Evolutionary conservation across 2,113 vertebrate species (phyloP).

Genomic region (Galeopterus variegatus): DNA sequence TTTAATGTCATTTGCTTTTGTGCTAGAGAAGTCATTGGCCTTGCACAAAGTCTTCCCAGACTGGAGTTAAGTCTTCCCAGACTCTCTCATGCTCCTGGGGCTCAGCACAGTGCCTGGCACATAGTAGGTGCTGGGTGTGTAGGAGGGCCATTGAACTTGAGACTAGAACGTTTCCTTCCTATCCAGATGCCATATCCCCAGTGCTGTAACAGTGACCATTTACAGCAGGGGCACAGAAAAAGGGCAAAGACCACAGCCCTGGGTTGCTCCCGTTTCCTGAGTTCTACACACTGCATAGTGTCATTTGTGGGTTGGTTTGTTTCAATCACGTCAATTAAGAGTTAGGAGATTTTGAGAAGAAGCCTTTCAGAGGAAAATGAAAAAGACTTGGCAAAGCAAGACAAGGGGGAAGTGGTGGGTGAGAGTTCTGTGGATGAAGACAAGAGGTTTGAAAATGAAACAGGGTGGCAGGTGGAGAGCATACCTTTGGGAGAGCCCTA

Average conservation of each 20-base stretch:
- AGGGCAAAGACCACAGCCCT: too few species aligned
- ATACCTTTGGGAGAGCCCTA: background rate
- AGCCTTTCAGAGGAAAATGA: background rate
- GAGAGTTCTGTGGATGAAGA: background rate
- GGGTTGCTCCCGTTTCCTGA: background rate
- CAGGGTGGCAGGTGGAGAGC: background rate
- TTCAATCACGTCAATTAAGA: background rate
- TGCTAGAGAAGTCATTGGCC: background rate
- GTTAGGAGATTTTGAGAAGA: background rate
- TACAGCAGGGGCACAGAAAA: accelerated
- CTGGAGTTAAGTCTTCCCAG: background rate
- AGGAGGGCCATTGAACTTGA: accelerated
- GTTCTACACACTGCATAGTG: accelerated
- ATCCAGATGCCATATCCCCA: background rate
- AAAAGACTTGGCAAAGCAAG: background rate
- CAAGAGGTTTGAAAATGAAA: background rate
- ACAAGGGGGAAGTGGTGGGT: background rate
- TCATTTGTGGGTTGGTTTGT: background rate
- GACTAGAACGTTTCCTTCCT: background rate
- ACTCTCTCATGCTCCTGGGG: background rate
- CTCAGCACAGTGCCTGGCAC: background rate
- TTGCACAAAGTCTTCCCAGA: background rate
- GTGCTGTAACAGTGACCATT: background rate
- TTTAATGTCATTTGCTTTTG: background rate
- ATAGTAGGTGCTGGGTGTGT: accelerated